Percentiles rank a stretch among this genome's conserved stretches.
phyloP scores from a whole-genome alignment of 2,113 vertebrate species.

The Tricholaema leucomelas region DNA sequence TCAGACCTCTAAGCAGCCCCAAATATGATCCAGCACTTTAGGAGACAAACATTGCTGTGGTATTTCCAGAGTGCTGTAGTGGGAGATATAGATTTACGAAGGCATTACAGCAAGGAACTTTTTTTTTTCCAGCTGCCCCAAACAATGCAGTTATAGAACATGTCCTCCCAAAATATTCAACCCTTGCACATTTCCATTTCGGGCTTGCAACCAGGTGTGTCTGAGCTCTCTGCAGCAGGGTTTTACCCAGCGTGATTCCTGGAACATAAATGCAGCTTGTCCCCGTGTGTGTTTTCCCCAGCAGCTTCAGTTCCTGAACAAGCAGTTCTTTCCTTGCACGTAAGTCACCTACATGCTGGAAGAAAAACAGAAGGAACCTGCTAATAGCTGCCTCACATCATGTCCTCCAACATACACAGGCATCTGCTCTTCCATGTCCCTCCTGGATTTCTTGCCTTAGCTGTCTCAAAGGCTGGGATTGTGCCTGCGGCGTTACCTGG shows the following conservation, averaged over 20 bases:
- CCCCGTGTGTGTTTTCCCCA: slow-evolving; percentile 25
- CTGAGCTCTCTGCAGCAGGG: slow-evolving; percentile 32
- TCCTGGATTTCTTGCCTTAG: neutral
- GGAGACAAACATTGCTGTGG: neutral
- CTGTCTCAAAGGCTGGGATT: neutral
- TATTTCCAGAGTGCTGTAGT: slow-evolving; percentile 15
- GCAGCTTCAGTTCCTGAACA: slow-evolving; percentile 60
- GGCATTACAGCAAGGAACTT: neutral
- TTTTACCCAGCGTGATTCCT: slow-evolving; percentile 49
- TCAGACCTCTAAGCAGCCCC: neutral
- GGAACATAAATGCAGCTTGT: slow-evolving; percentile 40
- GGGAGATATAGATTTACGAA: slow-evolving; percentile 11
- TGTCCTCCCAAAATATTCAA: slow-evolving; percentile 54
- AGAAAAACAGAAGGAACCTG: slow-evolving; percentile 17
- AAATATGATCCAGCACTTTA: neutral
- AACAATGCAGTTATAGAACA: slow-evolving; percentile 45
- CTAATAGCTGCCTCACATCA: slow-evolving; percentile 11
- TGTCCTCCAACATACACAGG: neutral
- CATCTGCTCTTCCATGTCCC: slow-evolving; percentile 5
- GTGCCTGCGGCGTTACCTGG: neutral
- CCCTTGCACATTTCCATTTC: slow-evolving; percentile 57
- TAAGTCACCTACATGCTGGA: slow-evolving; percentile 52
- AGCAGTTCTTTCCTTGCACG: slow-evolving; percentile 56
- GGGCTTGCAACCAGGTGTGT: slow-evolving; percentile 62
- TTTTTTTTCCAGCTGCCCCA: neutral